Percentiles rank a stretch among this genome's conserved stretches.
Evolutionary conservation across 2,888 invertebrate species (phyloP).

Genomic region (Auanema freiburgensis): DNA sequence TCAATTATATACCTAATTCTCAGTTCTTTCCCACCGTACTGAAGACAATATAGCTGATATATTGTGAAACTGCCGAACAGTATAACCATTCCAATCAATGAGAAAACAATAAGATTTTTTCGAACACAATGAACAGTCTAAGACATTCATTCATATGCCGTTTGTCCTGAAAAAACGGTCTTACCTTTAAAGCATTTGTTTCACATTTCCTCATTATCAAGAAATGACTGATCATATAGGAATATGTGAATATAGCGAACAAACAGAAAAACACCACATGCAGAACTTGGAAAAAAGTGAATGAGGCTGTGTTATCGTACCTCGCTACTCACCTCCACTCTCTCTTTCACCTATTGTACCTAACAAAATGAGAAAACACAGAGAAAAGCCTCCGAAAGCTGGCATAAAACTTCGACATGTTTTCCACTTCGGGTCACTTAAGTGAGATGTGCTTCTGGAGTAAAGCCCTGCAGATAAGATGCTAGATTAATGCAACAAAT

Average conservation of each 20-base stretch:
- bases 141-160: not conserved
- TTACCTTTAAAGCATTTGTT: slow-evolving; percentile 2
- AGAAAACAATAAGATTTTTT: not conserved
- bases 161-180: slow-evolving; percentile 1
- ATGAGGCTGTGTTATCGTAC: not conserved
- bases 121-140: not conserved
- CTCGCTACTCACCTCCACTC: slow-evolving; percentile 22
- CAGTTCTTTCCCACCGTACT: slow-evolving; percentile 7
- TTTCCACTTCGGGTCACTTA: not conserved
- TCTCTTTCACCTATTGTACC: slow-evolving; percentile 40
- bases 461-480: no score
- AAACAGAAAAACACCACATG: slow-evolving; percentile 18
- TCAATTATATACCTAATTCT: not conserved
- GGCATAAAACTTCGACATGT: slow-evolving; percentile 5
- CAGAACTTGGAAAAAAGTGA: slow-evolving; percentile 4
- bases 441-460: no score
- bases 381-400: not conserved
- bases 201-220: slow-evolving; percentile 1
- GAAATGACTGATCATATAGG: slow-evolving; percentile 12
- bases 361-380: slow-evolving; percentile 16
- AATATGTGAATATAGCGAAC: slow-evolving; percentile 8
- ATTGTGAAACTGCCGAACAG: slow-evolving; percentile 1
- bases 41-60: slow-evolving; percentile 15
- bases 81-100: not conserved
- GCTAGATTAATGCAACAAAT: not conserved